These are phyloP conservation scores for Drosophila miranda DNA, from an alignment of 1,140 invertebrate species.

Conservation along the genomic window DNA sequence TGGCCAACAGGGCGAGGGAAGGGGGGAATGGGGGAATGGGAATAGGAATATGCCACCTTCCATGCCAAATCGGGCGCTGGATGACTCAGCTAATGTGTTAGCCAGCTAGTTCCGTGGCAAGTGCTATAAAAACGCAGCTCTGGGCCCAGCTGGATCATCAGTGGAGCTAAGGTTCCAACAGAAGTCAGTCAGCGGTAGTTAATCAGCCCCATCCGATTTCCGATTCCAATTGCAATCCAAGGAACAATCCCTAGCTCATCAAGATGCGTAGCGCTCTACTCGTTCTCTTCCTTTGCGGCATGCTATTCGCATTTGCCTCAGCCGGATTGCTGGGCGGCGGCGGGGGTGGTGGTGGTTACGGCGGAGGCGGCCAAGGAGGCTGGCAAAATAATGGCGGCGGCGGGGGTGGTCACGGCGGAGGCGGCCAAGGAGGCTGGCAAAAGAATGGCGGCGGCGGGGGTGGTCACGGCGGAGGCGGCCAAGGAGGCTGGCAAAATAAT, in stretches of 20 bases:
- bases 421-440: slow-evolving; percentile 24
- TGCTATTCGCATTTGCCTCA: slow-evolving; percentile 56
- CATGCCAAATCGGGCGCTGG: slow-evolving; percentile 32
- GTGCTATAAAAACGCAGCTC: slow-evolving; percentile 58
- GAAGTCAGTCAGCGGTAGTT: slow-evolving; percentile 33
- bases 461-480: slow-evolving; percentile 17
- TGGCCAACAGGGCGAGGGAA: too few relatives aligned
- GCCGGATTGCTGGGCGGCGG: slow-evolving; percentile 49
- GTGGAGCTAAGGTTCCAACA: slow-evolving; percentile 58
- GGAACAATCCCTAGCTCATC: neutral
- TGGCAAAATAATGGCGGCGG: slow-evolving; percentile 24
- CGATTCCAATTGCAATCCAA: neutral
- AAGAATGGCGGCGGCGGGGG: slow-evolving; percentile 28
- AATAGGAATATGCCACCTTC: slow-evolving; percentile 17
- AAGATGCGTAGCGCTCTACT: slow-evolving; percentile 62
- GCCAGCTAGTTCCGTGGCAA: slow-evolving; percentile 21
- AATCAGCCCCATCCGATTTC: neutral
- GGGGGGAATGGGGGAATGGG: too few relatives aligned
- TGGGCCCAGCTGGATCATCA: slow-evolving; percentile 47
- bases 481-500: neutral
- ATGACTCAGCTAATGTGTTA: slow-evolving; percentile 56
- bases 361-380: slow-evolving; percentile 28
- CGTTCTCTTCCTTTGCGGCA: slow-evolving; percentile 53
- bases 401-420: slow-evolving; percentile 20
- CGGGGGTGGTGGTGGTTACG: slow-evolving; percentile 5